A percentile compares a stretch with the other conserved stretches of the same genome.
These are phyloP conservation scores for Gymnogyps californianus DNA, from an alignment of 2,113 vertebrate species.

Conservation along the genomic window DNA sequence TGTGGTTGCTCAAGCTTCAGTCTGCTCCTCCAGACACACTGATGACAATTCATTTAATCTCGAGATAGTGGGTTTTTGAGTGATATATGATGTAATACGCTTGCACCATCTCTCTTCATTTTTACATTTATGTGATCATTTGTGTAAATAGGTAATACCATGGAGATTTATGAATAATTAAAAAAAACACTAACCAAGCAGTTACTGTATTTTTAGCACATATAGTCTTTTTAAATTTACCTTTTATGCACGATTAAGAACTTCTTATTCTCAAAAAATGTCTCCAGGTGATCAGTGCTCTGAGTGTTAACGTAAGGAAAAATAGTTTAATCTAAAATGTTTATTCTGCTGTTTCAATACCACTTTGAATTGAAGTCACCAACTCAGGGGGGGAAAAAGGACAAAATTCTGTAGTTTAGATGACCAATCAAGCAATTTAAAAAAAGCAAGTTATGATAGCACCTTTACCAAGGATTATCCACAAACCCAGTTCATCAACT, in stretches of 20 bases:
- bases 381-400: rapidly evolving
- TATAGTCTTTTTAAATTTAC: not conserved
- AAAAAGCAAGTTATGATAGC: not conserved
- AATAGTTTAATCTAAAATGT: not conserved
- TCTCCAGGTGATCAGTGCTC: not conserved
- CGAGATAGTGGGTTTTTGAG: not conserved
- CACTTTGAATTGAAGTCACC: not conserved
- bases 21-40: not conserved
- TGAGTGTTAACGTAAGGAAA: not conserved
- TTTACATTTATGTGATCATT: not conserved
- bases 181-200: not conserved
- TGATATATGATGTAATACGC: rapidly evolving
- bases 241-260: not conserved
- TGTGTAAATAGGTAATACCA: not conserved
- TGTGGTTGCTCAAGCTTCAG: not conserved
- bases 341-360: not conserved
- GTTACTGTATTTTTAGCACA: not conserved
- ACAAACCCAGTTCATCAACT: not conserved
- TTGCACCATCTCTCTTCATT: not conserved
- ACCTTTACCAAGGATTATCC: not conserved
- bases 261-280: not conserved
- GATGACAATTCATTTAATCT: not conserved
- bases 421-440: not conserved
- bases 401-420: not conserved
- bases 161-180: not conserved